Percentiles rank a stretch among this genome's conserved stretches.
These are phyloP conservation scores for Unio pictorum DNA, from an alignment of 2,888 invertebrate species.

Conservation along the genomic window DNA sequence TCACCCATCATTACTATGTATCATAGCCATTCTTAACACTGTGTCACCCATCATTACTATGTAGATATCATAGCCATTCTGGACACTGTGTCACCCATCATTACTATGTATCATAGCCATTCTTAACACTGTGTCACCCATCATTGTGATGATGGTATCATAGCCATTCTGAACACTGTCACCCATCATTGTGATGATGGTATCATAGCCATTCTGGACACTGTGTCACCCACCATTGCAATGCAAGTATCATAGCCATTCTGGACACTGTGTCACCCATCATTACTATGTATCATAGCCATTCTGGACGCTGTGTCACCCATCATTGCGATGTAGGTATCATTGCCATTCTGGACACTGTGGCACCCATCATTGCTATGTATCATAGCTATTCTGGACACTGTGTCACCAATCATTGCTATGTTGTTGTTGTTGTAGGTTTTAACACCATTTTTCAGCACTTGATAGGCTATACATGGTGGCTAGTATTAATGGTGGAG, in stretches of 20 bases:
- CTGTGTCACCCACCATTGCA: constrained; percentile 94
- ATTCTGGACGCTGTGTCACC: constrained; percentile 98
- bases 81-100: constrained; percentile 38
- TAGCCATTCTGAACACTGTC: constrained; percentile 97
- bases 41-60: constrained; percentile 96
- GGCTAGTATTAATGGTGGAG: too few species aligned
- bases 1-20: constrained; percentile 92
- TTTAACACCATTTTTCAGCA: too few species aligned
- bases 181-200: constrained; percentile 92
- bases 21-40: constrained; percentile 95
- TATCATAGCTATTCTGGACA: background rate
- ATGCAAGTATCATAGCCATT: constrained; percentile 91
- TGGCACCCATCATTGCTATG: constrained; percentile 96
- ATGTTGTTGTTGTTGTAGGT: constrained; percentile 71
- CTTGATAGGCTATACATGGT: too few species aligned
- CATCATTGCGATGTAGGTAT: constrained; percentile 90
- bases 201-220: constrained; percentile 87
- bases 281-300: constrained; percentile 93
- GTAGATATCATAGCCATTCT: constrained; percentile 71
- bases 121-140: constrained; percentile 81
- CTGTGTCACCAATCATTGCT: constrained; percentile 76
- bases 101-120: constrained; percentile 93
- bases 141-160: constrained; percentile 77
- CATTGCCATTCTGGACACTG: constrained; percentile 94
- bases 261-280: constrained; percentile 97